phyloP scores from a whole-genome alignment of 2,888 invertebrate genomes.

The Dynastes maya region DNA sequence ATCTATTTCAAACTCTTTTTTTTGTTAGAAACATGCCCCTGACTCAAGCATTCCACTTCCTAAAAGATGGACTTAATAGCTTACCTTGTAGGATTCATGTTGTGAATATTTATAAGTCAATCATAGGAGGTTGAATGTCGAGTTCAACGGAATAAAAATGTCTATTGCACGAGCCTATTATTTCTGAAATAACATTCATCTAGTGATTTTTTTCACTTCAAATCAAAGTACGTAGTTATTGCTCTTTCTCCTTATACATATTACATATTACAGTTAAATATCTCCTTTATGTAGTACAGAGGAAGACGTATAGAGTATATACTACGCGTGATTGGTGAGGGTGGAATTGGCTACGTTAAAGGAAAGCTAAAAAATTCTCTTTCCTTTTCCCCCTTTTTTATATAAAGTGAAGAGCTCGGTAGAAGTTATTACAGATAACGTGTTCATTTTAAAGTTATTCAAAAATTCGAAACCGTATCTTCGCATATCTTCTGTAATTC shows the following conservation, averaged over 20 bases:
- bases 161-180: conserved; percentile 5
- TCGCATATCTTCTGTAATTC: conserved; percentile 10
- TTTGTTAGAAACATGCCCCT: not conserved
- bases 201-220: not conserved
- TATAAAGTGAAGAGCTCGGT: not conserved
- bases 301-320: too few relatives aligned
- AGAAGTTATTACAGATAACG: conserved; percentile 1
- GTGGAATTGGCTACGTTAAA: too few relatives aligned
- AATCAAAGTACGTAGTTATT: not conserved
- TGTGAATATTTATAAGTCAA: conserved; percentile 29
- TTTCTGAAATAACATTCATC: not conserved
- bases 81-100: conserved; percentile 21
- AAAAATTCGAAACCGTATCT: not conserved
- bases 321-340: too few relatives aligned
- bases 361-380: not conserved
- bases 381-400: not conserved
- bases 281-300: too few relatives aligned
- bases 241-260: too few relatives aligned
- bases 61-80: conserved; percentile 28
- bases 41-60: conserved; percentile 28
- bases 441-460: conserved; percentile 2
- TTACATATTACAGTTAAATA: too few relatives aligned
- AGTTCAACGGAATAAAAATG: conserved; percentile 5
- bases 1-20: not conserved
- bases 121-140: not conserved